These are phyloP conservation scores for Terebella lapidaria DNA, from an alignment of 2,888 invertebrate genomes.

Conservation along the genomic window DNA sequence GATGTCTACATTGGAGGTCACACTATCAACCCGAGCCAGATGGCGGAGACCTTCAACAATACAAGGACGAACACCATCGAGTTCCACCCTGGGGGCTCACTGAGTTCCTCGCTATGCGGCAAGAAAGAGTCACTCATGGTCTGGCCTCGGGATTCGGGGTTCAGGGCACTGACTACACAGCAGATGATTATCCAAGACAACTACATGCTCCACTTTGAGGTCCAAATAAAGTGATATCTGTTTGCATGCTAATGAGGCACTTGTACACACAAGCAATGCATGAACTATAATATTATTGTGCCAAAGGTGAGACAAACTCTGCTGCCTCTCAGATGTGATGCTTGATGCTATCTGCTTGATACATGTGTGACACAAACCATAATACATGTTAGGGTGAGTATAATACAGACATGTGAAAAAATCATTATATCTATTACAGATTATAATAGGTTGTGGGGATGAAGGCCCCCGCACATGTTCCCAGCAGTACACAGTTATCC, in stretches of 20 bases:
- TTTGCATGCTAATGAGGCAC: too few species aligned
- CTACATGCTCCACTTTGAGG: slow-evolving; percentile 54
- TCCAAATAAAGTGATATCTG: too few species aligned
- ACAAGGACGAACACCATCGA: slow-evolving; percentile 36
- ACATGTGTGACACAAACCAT: too few species aligned
- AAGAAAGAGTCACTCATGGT: slow-evolving; percentile 31
- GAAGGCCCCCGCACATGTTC: slow-evolving; percentile 35
- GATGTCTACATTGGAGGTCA: slow-evolving; percentile 53
- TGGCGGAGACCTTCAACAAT: slow-evolving; percentile 40
- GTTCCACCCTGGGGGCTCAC: slow-evolving; percentile 31
- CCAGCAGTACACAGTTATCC: slow-evolving; percentile 34
- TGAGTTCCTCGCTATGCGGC: slow-evolving; percentile 28
- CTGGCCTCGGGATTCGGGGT: slow-evolving; percentile 39
- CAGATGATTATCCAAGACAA: slow-evolving; percentile 51
- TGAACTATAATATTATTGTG: too few species aligned
- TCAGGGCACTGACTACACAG: slow-evolving; percentile 46
- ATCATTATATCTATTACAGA: slow-evolving; percentile 15
- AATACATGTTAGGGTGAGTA: too few species aligned
- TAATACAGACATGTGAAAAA: too few species aligned
- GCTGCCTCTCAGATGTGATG: too few species aligned
- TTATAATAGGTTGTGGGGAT: slow-evolving; percentile 48
- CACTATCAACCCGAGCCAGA: slow-evolving; percentile 49
- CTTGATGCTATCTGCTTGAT: too few species aligned
- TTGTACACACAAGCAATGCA: too few species aligned
- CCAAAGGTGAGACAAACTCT: too few species aligned